Evolutionary conservation across 53 echinoderm and acorn worm genomes (phyloP), one percentile per base, ranked within the genome.

Genomic region (Hippasteria phrygiana): DNA sequence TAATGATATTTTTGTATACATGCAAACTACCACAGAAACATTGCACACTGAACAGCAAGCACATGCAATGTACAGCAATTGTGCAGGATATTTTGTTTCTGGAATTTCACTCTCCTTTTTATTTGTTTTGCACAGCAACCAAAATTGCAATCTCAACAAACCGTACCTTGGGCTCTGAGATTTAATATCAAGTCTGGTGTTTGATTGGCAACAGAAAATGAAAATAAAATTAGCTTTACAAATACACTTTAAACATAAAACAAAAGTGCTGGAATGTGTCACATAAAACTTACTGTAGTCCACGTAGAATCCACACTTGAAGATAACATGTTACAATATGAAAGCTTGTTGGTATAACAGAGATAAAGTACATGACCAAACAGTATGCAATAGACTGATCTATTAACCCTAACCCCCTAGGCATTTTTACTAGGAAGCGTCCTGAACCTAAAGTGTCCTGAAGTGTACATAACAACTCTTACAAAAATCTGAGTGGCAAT

Each of bases 131-230:
- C 81, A 81, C 81, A 41, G 81, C 81, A 81, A 81, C 62, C 81
- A 43, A 42, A 63, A 20, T 20, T 16, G 56, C 56, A 43, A 43
- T 0, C 9, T 3, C 40, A 17, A 5, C 55, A 64, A 64, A 63
- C 62, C 38, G 39, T 81, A 81, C 81, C 81, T 81, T 81, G 43
- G 27, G 81, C 81, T 63, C 65, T 81, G 17, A 81, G 81, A 65
- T 65, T 81, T 42, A 81, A 43, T 22, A 81, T 63, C 42, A 81
- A 65, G 39, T 81, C 81, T 81, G 81, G 64, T 2, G 31, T 17
- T 63, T 62, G 43, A 45, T 1, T 7, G 18, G 55, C 40, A 64
- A 36, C 56, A 43, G 45, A 65, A 63, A 65, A 81, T 43, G 5
- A 43, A 43, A 81, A 40, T 6, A 24, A 41, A 50, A 20, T 14